These are phyloP conservation scores for Siderastrea siderea DNA, from an alignment of 92 coral and sea anemone species.

Conservation along the genomic window DNA sequence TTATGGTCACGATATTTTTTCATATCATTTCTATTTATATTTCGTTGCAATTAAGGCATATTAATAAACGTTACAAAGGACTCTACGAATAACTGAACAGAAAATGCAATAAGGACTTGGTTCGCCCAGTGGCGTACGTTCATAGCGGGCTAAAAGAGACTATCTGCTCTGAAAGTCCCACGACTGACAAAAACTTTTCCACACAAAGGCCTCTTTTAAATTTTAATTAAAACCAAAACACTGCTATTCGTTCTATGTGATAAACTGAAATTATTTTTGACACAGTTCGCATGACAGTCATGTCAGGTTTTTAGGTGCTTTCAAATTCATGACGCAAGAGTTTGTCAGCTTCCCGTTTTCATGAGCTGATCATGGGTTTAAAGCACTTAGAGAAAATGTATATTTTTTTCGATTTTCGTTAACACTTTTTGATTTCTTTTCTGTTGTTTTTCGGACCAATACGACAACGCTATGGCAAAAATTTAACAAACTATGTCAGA, in stretches of 20 bases:
- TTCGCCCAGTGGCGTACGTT: too few species aligned
- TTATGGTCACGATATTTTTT: not conserved
- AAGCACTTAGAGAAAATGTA: not conserved
- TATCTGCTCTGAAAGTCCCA: too few species aligned
- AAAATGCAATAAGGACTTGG: not conserved
- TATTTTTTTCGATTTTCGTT: not conserved
- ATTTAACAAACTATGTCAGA: conserved; percentile 1
- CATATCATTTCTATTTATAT: conserved; percentile 14
- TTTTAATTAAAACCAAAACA: too few species aligned
- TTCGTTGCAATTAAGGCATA: too few species aligned
- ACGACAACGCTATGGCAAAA: not conserved
- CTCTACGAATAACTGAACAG: not conserved
- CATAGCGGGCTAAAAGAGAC: too few species aligned
- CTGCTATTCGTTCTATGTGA: too few species aligned
- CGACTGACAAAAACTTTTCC: too few species aligned
- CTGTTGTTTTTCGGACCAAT: not conserved
- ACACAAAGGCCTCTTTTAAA: too few species aligned
- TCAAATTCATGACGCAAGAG: not conserved
- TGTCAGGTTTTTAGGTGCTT: too few species aligned
- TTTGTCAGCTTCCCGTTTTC: not conserved
- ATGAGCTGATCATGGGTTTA: not conserved
- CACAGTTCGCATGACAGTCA: not conserved
- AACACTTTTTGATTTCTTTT: not conserved
- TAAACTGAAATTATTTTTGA: not conserved
- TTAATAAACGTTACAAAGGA: not conserved